Conservation (phyloP, 2,113 vertebrate genomes). For the Pachycephala philippinensis region DNA sequence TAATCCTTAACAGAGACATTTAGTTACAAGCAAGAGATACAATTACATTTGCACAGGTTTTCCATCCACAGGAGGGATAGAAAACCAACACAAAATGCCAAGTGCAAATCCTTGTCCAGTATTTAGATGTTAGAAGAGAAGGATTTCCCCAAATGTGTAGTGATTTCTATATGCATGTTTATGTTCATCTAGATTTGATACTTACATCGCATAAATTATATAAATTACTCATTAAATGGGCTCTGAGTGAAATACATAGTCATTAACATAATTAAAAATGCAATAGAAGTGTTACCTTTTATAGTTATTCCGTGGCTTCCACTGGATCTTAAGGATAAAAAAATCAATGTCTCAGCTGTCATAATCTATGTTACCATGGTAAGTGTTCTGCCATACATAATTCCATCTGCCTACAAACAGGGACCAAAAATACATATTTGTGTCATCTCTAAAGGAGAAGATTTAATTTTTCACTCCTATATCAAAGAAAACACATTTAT, state of each 20-base stretch:
- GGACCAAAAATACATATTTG: background rate
- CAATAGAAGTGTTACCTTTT: background rate
- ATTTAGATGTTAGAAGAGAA: background rate
- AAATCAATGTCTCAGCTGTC: background rate
- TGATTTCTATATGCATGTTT: background rate
- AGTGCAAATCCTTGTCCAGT: background rate
- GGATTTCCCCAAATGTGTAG: background rate
- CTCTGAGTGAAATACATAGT: background rate
- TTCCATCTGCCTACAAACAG: conserved; percentile 8
- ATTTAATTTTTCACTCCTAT: background rate
- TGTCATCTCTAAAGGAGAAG: background rate
- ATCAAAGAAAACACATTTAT: background rate
- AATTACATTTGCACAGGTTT: background rate
- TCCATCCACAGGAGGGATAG: accelerated
- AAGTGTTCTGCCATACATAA: background rate
- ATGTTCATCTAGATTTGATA: background rate
- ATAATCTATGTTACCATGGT: background rate
- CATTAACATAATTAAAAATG: background rate
- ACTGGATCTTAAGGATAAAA: background rate
- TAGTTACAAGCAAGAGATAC: background rate
- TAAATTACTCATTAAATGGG: background rate
- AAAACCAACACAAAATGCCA: background rate
- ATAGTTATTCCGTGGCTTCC: background rate
- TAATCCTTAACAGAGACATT: background rate
- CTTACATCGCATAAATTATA: background rate